Evolutionary conservation across 23 tunicate genomes (phyloP), one percentile per base, ranked within the genome.

Genomic region (Ascidia mentula): DNA sequence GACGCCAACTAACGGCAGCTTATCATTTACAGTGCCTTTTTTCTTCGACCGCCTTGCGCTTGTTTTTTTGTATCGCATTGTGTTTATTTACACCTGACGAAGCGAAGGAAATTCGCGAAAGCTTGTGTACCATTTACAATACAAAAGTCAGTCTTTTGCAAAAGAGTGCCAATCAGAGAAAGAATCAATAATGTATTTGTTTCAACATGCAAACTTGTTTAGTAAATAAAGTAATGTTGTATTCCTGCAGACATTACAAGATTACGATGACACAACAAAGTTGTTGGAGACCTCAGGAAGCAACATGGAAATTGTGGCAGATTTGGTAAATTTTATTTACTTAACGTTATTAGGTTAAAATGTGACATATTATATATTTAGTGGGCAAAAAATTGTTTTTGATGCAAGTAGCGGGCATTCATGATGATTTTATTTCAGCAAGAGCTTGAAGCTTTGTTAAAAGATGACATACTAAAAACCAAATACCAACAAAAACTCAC

Each of bases 401-500:
- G 45, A 20, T 40, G 22, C 0, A 18, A 70, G 0, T 22, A 22
- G 28, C 32, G 20, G 33, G 18, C 42, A 36, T 24, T 1, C 0
- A n/a, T 74, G 13, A 34, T n/a, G n/a, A 7, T 37, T 42, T 33
- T 31, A 18, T 60, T 59, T 46, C 69, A 90, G 96, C 72, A 83
- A 46, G 85, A 81, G 45, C 75, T 90, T 38, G 90, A 90, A 80
- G 74, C 82, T 34, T 73, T 90, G 6, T 40, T 90, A 4, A 81
- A 81, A 59, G 96, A 90, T 75, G 78, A 83, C 35, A 72, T 90
- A 28, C 37, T 79, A 40, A 90, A 84, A 59, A 90, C 69, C 33
- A 87, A 90, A 69, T 90, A 90, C 69, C 96, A 90, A 72, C 96
- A 85, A 45, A 85, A 80, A 37, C 28, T 90, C 15, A 77, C 89